Base-by-base conservation (phyloP, 2,797 vertebrate genomes). In the Amazona ochrocephala region DNA sequence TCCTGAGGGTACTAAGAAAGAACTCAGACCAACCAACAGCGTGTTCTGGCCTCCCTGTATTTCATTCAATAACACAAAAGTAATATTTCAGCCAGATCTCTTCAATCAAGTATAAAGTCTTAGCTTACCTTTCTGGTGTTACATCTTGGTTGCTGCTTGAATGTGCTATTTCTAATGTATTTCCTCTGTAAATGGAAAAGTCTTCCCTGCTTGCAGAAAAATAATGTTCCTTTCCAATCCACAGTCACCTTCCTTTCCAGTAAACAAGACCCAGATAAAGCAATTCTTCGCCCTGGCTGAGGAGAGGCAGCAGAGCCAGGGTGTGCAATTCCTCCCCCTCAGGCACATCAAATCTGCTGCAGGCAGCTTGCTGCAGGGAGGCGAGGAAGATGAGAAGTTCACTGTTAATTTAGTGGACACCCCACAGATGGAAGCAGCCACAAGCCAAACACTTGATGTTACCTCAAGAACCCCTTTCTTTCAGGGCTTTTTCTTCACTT, bases 101-200 rank as follows among this genome's bases (percentile, higher is more conserved):
- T 67, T 77, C 26, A 64, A 39, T 37, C 18, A 67, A 78, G 13
- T 65, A 68, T 51, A 56, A 85, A 74, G 61, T 37, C 53, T 90
- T 85, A 56, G 24, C 92, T 95, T 97, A 94, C 91, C 94, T 91
- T 93, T 94, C 50, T n/a, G 58, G 20, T 66, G 67, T 54, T 62
- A 37, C 27, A 27, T 68, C 76, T 80, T 71, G 60, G 68, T 20
- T 80, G 70, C 27, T 27, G 24, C 24, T 68, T 10, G 5, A 61
- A 9, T 64, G 30, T 48, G 21, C 68, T 82, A 16, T 79, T 90
- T 79, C 73, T 62, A 89, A 82, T 1, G 0, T 71, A 84, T 60
- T 32, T 95, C 82, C 66, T 90, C 67, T 66, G 30, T 11, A 50
- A 65, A 81, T 61, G 45, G n/a, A 84, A 87, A 44, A 62, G 5